Evolutionary conservation across 2,888 invertebrate genomes (phyloP).

Genomic region (Alentia gelatinosa): DNA sequence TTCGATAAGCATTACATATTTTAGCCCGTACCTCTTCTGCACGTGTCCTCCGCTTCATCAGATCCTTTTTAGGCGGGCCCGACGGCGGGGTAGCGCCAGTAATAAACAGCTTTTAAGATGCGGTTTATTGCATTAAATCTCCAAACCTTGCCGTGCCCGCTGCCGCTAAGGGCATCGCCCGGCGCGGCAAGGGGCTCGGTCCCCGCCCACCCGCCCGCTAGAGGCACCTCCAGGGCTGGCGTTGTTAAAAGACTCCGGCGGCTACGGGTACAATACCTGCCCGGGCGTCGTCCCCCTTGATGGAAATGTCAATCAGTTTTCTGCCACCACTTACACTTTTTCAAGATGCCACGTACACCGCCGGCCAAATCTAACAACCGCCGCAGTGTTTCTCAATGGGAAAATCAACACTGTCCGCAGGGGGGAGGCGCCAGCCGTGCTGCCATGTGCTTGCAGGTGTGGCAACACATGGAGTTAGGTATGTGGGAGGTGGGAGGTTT

Average conservation of each 20-base stretch:
- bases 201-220: neutral
- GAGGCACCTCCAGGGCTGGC: neutral
- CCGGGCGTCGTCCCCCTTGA: neutral
- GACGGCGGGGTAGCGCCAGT: neutral
- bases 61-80: conserved; percentile 27
- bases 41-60: neutral
- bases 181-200: neutral
- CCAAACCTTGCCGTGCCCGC: neutral
- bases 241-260: conserved; percentile 3
- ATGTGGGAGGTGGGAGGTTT: neutral
- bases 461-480: neutral
- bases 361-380: conserved; percentile 32
- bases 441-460: no score
- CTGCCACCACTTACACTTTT: conserved; percentile 47
- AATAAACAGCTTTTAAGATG: conserved; percentile 45
- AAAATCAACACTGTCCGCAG: conserved; percentile 46
- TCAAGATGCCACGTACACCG: conserved; percentile 47
- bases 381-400: neutral
- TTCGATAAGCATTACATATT: conserved; percentile 27
- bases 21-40: neutral
- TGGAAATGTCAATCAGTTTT: conserved; percentile 47
- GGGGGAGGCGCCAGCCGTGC: no score
- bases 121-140: conserved; percentile 45
- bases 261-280: neutral
- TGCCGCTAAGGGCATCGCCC: neutral